These are phyloP conservation scores for Rhinolophus ferrumequinum DNA, from an alignment of 2,113 vertebrate species.

Conservation along the genomic window DNA sequence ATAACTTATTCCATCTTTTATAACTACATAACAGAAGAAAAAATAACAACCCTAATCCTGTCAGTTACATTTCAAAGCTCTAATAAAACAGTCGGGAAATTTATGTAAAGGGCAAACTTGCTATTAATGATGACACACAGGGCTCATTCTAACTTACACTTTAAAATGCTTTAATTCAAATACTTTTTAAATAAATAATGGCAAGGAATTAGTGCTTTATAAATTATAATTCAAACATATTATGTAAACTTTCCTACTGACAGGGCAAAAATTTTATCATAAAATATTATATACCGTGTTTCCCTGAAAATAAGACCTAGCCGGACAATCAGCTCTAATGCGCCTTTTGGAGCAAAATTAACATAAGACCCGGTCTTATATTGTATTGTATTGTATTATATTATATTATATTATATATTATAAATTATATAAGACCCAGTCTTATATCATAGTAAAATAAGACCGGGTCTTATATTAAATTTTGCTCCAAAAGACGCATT, in stretches of 20 bases:
- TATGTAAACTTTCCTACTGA: slow-evolving; percentile 22
- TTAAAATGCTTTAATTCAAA: slow-evolving; percentile 42
- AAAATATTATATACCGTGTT: not conserved
- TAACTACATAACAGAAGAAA: slow-evolving; percentile 35
- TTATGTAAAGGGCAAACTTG: slow-evolving; percentile 21
- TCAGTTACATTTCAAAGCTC: slow-evolving; percentile 43
- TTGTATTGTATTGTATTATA: too few species aligned
- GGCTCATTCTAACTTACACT: slow-evolving; percentile 2
- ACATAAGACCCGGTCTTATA: too few species aligned
- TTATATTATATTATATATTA: too few species aligned
- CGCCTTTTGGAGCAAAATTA: too few species aligned
- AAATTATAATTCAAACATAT: slow-evolving; percentile 13
- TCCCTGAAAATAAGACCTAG: too few species aligned
- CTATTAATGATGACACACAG: not conserved
- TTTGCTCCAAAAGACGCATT: too few species aligned
- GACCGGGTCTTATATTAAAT: too few species aligned
- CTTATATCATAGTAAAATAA: too few species aligned
- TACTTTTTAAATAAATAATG: slow-evolving; percentile 45
- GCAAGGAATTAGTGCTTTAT: slow-evolving; percentile 1
- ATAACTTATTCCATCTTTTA: slow-evolving; percentile 17
- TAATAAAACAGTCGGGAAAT: slow-evolving; percentile 37
- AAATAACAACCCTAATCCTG: slow-evolving; percentile 20
- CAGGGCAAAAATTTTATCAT: not conserved
- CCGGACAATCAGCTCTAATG: too few species aligned
- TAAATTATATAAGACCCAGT: too few species aligned